Conservation (phyloP, 2,888 invertebrate genomes). For the Chaetogeoica ovagalla region DNA sequence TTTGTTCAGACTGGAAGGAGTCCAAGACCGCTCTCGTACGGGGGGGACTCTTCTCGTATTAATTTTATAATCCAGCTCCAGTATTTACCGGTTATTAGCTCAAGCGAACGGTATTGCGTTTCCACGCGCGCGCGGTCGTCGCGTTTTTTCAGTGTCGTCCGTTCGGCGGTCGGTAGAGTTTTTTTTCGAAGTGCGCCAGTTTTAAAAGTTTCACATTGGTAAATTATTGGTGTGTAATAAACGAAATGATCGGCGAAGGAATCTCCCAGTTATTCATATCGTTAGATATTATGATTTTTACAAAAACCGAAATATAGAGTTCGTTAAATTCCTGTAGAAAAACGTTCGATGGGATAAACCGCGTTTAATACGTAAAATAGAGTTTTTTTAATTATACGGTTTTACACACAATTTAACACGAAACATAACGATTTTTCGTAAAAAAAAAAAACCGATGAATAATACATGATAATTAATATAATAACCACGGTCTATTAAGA, state of each 20-base stretch:
- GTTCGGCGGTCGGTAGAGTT: slow-evolving; percentile 8
- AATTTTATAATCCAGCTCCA: slow-evolving; percentile 50
- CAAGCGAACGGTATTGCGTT: slow-evolving; percentile 3
- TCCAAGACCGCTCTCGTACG: slow-evolving; percentile 43
- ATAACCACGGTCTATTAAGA: too few relatives aligned
- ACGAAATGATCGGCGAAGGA: neutral
- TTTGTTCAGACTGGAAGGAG: slow-evolving; percentile 50
- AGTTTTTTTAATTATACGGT: slow-evolving; percentile 1
- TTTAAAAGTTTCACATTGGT: neutral
- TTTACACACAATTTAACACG: slow-evolving; percentile 8
- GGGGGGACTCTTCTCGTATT: slow-evolving; percentile 26
- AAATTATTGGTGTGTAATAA: neutral
- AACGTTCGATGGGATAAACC: neutral
- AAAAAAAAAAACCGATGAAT: too few relatives aligned
- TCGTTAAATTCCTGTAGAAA: neutral
- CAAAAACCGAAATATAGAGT: too few relatives aligned
- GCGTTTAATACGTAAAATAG: neutral
- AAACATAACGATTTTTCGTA: too few relatives aligned
- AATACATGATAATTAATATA: too few relatives aligned
- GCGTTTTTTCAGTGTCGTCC: neutral
- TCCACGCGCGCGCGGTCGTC: neutral
- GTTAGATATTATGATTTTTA: slow-evolving; percentile 26
- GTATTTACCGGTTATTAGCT: slow-evolving; percentile 44
- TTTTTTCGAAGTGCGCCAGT: neutral
- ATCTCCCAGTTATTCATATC: neutral